Base-by-base conservation (phyloP, 2,888 invertebrate genomes). In the Lycocerus yunnanus region DNA sequence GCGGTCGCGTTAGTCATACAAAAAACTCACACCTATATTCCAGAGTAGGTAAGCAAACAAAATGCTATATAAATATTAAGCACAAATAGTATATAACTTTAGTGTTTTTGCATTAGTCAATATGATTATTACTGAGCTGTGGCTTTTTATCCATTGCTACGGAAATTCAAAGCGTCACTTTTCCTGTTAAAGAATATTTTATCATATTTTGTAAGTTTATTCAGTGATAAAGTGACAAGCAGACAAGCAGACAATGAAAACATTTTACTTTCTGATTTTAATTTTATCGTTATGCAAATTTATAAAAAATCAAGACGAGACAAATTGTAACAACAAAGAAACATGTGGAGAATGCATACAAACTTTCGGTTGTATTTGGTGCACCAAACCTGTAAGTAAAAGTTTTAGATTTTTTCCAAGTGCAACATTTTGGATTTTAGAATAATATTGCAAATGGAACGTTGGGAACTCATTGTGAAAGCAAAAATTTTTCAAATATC, bases 311-410 rank as follows among this genome's bases (percentile, higher is more conserved):
- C 66, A 74, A 74, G 72, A 69, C 24, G 66, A 71, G 58, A 24
- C 68, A 43, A 69, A 79, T 4, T 88, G 88, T 78, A 82, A 83
- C 9, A 81, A 84, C 0, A 86, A 87, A 75, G 85, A 86, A 77
- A 86, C 84, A 2, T 90, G 90, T 78, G 80, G 84, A n/a, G 85
- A 84, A 15, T 90, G 90, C 76, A 84, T 89, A 60, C 87, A 86
- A 79, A 87, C 87, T 65, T 81, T 85, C 1, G 85, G 82, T 43
- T 90, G 90, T 82, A 84, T 85, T 69, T 90, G 90, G 90, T 90
- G 90, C 80, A 84, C 86, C 0, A 80, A 82, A 61, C 81, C 82
- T 80, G 84, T 76, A 70, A 69, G 74, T 74, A 16, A 24, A 15
- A 20, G 6, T 27, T 61, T 27, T 21, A 24, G 15, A 15, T 15